These are phyloP conservation scores for Orthonychiurus folsomi DNA, from an alignment of 2,888 invertebrate genomes.

Conservation along the genomic window DNA sequence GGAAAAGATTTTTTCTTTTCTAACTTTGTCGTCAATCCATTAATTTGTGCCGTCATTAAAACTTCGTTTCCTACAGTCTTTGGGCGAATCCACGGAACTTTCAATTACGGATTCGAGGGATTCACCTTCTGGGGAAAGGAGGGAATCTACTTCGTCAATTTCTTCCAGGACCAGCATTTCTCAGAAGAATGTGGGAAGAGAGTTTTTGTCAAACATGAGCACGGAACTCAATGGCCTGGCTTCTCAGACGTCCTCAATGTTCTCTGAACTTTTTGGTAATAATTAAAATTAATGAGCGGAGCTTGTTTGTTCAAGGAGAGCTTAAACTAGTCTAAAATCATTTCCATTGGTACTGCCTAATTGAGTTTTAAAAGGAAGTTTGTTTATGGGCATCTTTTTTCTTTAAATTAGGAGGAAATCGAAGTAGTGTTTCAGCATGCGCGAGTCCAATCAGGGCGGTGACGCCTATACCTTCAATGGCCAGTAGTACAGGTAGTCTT, in stretches of 20 bases:
- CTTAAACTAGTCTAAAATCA: not conserved
- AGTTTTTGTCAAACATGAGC: constrained; percentile 83
- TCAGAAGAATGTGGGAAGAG: constrained; percentile 47
- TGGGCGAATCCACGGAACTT: constrained; percentile 47
- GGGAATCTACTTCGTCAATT: constrained; percentile 42
- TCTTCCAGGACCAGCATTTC: constrained; percentile 36
- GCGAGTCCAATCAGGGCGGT: constrained; percentile 44
- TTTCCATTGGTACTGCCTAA: not conserved
- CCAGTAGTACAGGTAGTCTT: constrained; percentile 41
- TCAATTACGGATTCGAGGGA: constrained; percentile 24
- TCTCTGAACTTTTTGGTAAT: constrained; percentile 83
- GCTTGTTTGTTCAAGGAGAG: not conserved
- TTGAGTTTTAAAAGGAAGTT: not conserved
- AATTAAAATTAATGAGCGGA: not conserved
- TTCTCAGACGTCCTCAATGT: constrained; percentile 85
- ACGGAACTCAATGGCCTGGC: constrained; percentile 87
- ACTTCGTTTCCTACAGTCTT: constrained; percentile 43
- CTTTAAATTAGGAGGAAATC: constrained; percentile 20
- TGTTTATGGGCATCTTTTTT: not conserved
- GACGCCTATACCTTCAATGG: constrained; percentile 46
- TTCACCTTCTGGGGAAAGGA: constrained; percentile 30
- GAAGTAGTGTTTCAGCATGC: constrained; percentile 42
- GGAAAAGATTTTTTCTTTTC: too few species aligned
- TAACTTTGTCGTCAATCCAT: too few species aligned
- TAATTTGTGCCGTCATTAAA: too few species aligned